A percentile compares a stretch with the other conserved stretches of the same genome.
phyloP scores from a whole-genome alignment of 2,797 vertebrate species.

The Clarias fuscus region DNA sequence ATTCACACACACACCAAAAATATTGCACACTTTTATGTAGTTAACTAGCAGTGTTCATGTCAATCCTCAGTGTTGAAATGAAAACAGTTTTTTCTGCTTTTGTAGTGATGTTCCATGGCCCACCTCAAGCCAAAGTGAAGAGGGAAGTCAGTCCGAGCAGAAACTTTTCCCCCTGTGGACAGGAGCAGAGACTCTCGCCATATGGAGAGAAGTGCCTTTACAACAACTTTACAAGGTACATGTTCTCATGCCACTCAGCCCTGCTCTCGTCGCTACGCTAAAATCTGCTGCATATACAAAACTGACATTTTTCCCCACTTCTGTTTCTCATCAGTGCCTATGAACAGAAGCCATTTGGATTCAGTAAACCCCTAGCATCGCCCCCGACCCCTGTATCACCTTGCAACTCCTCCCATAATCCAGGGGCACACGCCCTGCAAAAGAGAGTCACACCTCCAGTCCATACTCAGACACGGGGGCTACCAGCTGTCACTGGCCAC shows the following conservation, averaged over 20 bases:
- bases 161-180: slow-evolving; percentile 84
- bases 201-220: slow-evolving; percentile 93
- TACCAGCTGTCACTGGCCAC: slow-evolving; percentile 50
- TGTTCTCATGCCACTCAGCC: background rate
- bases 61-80: slow-evolving; percentile 70
- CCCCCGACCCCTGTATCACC: slow-evolving; percentile 76
- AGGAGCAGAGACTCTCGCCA: slow-evolving; percentile 78
- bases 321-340: slow-evolving; percentile 81
- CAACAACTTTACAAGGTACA: slow-evolving; percentile 82
- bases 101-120: slow-evolving; percentile 88
- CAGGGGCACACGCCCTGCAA: slow-evolving; percentile 71
- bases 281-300: background rate
- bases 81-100: background rate
- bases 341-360: slow-evolving; percentile 82
- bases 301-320: background rate
- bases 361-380: slow-evolving; percentile 83
- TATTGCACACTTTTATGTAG: too few species aligned
- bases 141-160: slow-evolving; percentile 83
- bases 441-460: slow-evolving; percentile 63
- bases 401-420: slow-evolving; percentile 64
- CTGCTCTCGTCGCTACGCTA: too few species aligned
- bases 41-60: background rate
- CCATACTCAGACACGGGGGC: slow-evolving; percentile 54
- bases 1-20: background rate
- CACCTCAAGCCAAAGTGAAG: slow-evolving; percentile 86